Percentiles rank a stretch among this genome's conserved stretches.
Evolutionary conservation across 2,888 invertebrate species (phyloP).

Genomic region (Hydraecia micacea): DNA sequence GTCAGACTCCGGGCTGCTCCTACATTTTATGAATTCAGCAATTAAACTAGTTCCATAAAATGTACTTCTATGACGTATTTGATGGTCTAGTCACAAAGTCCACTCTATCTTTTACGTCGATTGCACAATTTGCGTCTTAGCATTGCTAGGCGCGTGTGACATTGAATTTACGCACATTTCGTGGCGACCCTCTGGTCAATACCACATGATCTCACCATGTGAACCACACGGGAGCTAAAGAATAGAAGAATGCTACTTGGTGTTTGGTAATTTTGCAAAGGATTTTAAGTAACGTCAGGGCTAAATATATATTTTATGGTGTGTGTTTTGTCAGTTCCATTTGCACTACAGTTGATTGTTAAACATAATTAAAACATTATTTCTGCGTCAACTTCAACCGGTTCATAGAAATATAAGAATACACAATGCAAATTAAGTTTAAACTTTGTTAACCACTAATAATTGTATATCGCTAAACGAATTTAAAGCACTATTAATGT

Average conservation of each 20-base stretch:
- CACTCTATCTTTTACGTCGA: constrained; percentile 45
- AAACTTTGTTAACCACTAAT: not conserved
- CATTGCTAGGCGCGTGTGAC: constrained; percentile 71
- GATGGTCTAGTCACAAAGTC: constrained; percentile 40
- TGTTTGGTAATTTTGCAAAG: constrained; percentile 29
- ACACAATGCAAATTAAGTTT: not conserved
- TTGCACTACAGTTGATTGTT: not conserved
- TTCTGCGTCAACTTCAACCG: not conserved
- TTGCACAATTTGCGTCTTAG: constrained; percentile 74
- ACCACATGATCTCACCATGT: constrained; percentile 58
- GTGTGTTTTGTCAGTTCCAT: not conserved
- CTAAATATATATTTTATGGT: constrained; percentile 12
- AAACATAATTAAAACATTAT: not conserved
- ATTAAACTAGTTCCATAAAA: constrained; percentile 17
- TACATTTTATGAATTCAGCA: not conserved
- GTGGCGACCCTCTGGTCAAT: constrained; percentile 61
- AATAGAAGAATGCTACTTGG: constrained; percentile 26
- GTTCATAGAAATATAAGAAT: not conserved
- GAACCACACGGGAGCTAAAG: constrained; percentile 41
- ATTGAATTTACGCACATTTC: constrained; percentile 74
- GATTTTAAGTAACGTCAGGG: constrained; percentile 24
- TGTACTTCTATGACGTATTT: constrained; percentile 8
- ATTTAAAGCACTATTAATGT: not conserved
- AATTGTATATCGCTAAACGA: not conserved
- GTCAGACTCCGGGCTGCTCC: not conserved